Evolutionary conservation across 2,113 vertebrate genomes (phyloP), one percentile per base, ranked within the genome.

Genomic region (Theropithecus gelada): DNA sequence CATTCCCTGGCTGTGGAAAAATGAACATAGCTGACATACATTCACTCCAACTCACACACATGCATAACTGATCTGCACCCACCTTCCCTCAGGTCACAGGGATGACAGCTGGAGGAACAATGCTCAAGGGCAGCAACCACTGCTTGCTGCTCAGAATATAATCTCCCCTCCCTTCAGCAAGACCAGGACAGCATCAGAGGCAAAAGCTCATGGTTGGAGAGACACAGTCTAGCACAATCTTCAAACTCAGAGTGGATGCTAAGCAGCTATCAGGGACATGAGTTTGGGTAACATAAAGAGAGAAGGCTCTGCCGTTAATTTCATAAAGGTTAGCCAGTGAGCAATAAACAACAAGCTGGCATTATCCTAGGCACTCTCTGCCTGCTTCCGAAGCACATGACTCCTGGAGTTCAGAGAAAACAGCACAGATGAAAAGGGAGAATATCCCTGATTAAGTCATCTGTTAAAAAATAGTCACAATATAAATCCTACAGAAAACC

Each of bases 341-440:
- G 38, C 20, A 85, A 59, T 78, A 82, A 90, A 68, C 61, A 40
- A 48, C 45, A 45, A 45, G 38, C 43, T 70, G 55, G 43, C 5
- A 3, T 1, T 35, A 25, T 85, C 68, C 81, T 35, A 88, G 50
- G 30, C 11, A 6, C 50, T 50, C 64, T 45, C 72, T 48, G 17
- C 61, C 22, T 68, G 16, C 30, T 72, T 96, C 18, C 66, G 12
- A 80, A 64, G 32, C 30, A 66, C 38, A n/a, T 7, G 32, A 91
- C 89, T 93, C 32, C 52, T 93, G 25, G 66, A 96, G 52, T 86
- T 91, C 86, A 91, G 18, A 90, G 76, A 84, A 91, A 89, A 93
- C 0, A 64, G 27, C 43, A 40, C 50, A 43, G 61, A 94, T 38
- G 50, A 76, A 82, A 45, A 32, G 22, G 18, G 45, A 76, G 52